These are phyloP conservation scores for Nesometra sesokonis DNA, from an alignment of 35 echinoderm and acorn worm genomes.

Conservation along the genomic window DNA sequence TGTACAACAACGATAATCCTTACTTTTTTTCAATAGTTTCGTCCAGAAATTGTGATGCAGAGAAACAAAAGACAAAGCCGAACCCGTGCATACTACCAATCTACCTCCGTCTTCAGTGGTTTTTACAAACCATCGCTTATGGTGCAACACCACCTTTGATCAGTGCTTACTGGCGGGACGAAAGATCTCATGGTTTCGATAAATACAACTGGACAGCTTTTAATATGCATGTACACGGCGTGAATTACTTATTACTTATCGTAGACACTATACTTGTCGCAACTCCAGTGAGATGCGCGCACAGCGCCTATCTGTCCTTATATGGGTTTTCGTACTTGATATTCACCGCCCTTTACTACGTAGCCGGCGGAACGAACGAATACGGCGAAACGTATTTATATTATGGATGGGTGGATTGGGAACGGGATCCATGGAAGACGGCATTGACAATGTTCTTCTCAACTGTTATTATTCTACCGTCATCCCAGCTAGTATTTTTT, in stretches of 20 bases:
- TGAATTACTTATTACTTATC: slow-evolving; percentile 18
- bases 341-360: slow-evolving; percentile 48
- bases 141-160: slow-evolving; percentile 31
- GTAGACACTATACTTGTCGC: slow-evolving; percentile 30
- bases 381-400: slow-evolving; percentile 52
- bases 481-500: not conserved
- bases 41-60: not conserved
- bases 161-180: slow-evolving; percentile 49
- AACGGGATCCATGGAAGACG: not conserved
- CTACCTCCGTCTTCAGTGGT: slow-evolving; percentile 54
- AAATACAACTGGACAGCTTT: slow-evolving; percentile 34
- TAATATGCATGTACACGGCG: slow-evolving; percentile 53
- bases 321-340: slow-evolving; percentile 40
- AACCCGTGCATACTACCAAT: slow-evolving; percentile 19
- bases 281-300: slow-evolving; percentile 22
- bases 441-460: not conserved
- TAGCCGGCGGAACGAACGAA: slow-evolving; percentile 47
- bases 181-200: not conserved
- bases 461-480: not conserved
- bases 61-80: not conserved
- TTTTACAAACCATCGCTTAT: slow-evolving; percentile 53
- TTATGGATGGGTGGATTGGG: slow-evolving; percentile 32
- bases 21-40: not conserved
- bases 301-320: slow-evolving; percentile 37
- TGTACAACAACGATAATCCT: no score